A percentile compares a stretch with the other conserved stretches of the same genome.
phyloP scores from a whole-genome alignment of 2,113 vertebrate genomes.

The Rhinolophus ferrumequinum region DNA sequence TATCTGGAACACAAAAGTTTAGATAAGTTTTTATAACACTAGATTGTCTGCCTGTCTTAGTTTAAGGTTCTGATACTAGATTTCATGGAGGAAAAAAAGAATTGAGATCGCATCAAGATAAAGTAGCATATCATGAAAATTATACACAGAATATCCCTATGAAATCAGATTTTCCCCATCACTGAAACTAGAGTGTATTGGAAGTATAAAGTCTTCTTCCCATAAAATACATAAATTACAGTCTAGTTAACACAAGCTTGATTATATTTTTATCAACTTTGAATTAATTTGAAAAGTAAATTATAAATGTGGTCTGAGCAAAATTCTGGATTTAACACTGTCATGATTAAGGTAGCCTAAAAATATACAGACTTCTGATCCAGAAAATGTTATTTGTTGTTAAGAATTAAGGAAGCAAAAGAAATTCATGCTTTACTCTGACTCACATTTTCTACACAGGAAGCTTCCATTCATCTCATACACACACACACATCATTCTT shows the following conservation, averaged over 20 bases:
- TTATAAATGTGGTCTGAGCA: not conserved
- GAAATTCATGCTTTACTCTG: not conserved
- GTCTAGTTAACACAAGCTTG: not conserved
- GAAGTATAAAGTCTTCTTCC: not conserved
- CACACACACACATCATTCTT: not conserved
- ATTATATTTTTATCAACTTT: not conserved
- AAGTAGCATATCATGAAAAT: conserved; percentile 65
- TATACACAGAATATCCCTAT: not conserved
- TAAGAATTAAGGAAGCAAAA: not conserved
- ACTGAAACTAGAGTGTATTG: not conserved
- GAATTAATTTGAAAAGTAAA: conserved; percentile 21
- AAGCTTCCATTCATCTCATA: not conserved
- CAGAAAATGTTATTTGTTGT: not conserved
- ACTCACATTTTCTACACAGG: not conserved
- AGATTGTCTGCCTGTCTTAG: conserved; percentile 40
- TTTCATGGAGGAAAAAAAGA: conserved; percentile 62
- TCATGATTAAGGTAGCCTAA: not conserved
- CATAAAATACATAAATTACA: conserved; percentile 16
- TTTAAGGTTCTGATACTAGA: conserved; percentile 49
- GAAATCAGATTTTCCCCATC: conserved; percentile 58
- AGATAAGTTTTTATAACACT: conserved; percentile 71
- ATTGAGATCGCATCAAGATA: conserved; percentile 28
- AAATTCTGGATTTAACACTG: not conserved
- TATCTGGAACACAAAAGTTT: conserved; percentile 62
- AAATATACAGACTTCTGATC: not conserved